These are phyloP conservation scores for Patella pellucida DNA, from an alignment of 2,888 invertebrate genomes.

Conservation along the genomic window DNA sequence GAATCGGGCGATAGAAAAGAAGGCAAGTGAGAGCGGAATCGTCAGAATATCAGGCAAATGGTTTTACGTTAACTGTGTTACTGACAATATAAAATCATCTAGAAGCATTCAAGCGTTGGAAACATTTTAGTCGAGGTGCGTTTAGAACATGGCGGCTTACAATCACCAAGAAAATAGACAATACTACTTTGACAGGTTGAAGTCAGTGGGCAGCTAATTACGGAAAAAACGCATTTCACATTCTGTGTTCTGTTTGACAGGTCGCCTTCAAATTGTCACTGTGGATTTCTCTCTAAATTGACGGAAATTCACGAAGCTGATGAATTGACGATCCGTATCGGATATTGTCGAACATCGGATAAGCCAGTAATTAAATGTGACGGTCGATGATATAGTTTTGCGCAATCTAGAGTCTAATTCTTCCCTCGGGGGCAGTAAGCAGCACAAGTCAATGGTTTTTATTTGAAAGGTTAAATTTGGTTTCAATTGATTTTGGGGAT, in stretches of 20 bases:
- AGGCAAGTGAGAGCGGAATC: neutral
- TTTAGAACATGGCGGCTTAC: neutral
- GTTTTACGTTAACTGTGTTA: neutral
- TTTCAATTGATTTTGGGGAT: neutral
- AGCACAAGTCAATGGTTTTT: neutral
- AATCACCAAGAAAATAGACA: neutral
- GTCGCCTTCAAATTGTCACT: constrained; percentile 34
- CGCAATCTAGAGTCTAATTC: neutral
- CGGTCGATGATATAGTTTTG: constrained; percentile 7
- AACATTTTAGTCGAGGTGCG: constrained; percentile 6
- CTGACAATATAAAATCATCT: neutral
- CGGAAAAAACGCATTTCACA: constrained; percentile 9
- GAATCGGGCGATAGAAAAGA: neutral
- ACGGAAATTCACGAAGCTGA: constrained; percentile 25
- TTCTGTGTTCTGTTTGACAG: constrained; percentile 23
- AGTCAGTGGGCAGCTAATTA: constrained; percentile 4
- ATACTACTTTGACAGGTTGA: neutral
- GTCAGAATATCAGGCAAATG: neutral
- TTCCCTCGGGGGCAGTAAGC: neutral
- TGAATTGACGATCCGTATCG: constrained; percentile 26
- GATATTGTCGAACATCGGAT: constrained; percentile 25
- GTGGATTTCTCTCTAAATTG: constrained; percentile 22
- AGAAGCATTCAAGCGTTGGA: neutral
- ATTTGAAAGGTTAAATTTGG: constrained; percentile 10
- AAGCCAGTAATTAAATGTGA: constrained; percentile 8